Base-by-base conservation (phyloP, 2,888 invertebrate genomes). In the Lagria hirta region DNA sequence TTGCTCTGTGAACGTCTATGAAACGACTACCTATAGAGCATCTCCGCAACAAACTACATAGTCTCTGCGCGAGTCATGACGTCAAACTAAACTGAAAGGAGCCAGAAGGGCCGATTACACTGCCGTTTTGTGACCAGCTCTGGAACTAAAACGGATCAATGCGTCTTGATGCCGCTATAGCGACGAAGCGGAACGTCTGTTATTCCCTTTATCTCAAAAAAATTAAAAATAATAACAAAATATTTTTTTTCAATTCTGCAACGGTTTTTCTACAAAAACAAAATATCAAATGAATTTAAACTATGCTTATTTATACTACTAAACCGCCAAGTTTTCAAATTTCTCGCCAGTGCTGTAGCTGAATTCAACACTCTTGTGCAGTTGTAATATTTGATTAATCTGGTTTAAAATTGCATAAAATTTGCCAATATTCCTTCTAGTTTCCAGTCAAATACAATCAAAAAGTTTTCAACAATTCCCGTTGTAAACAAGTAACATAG, bases 31-130 rank as follows among this genome's bases (percentile, higher is more conserved):
- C 54, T 58, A 53, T 43, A 41, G 43, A 49, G 40, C 48, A 49
- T 44, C 34, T 47, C 36, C 50, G 48, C 37, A 42, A 46, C 55
- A 49, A 49, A 51, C 60, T 55, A 57, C 64, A 54, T 62, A 58
- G 52, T 62, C 63, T 54, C 61, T 50, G 52, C 54, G 50, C 61
- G 65, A 60, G 62, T 57, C 65, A 58, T 68, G 67, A 69, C 69
- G 69, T 68, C 68, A 69, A 65, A 69, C 69, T 69, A 61, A 60
- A 22, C n/a, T n/a, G 45, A 35, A 33, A 42, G 41, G 37, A 48
- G 41, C 49, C 45, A 36, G 36, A 12, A 18, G 35, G 42, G 36
- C 37, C 49, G 42, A 36, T 34, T 29, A 33, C 28, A 16, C 22
- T 28, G 46, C 14, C 41, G 18, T 33, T 48, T 36, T 40, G 51